Evolutionary conservation across 2,888 invertebrate species (phyloP).

Genomic region (Microdon myrmicae): DNA sequence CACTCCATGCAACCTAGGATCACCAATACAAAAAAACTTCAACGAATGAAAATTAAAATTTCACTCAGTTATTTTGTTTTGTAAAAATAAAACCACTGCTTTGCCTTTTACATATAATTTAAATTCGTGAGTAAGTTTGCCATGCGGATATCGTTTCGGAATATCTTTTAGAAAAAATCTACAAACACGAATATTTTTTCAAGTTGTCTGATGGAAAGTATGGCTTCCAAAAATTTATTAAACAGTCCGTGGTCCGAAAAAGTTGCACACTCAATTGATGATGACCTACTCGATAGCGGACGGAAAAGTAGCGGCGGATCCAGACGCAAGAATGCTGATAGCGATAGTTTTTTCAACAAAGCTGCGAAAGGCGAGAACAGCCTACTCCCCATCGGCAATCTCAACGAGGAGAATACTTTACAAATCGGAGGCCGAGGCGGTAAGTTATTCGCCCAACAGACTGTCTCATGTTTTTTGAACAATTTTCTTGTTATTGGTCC

Average conservation of each 20-base stretch:
- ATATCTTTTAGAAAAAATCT: slow-evolving; percentile 1
- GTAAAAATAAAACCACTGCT: slow-evolving; percentile 21
- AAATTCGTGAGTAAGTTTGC: slow-evolving; percentile 4
- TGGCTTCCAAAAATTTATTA: slow-evolving; percentile 4
- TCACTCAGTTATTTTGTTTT: neutral
- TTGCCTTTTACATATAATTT: neutral
- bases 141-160: too few relatives aligned
- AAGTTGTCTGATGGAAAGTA: neutral
- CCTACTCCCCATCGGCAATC: neutral
- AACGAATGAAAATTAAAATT: neutral
- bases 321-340: neutral
- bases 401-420: neutral
- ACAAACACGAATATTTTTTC: neutral
- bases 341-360: slow-evolving; percentile 5
- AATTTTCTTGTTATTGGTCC: neutral
- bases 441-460: neutral
- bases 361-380: neutral
- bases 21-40: neutral
- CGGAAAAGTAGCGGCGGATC: neutral
- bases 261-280: slow-evolving; percentile 9
- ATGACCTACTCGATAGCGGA: slow-evolving; percentile 2
- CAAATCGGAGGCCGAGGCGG: slow-evolving; percentile 5
- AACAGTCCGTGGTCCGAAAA: slow-evolving; percentile 13
- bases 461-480: neutral
- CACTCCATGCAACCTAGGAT: too few relatives aligned